phyloP scores from a whole-genome alignment of 2,113 vertebrate species.

The Odontophorus gujanensis region DNA sequence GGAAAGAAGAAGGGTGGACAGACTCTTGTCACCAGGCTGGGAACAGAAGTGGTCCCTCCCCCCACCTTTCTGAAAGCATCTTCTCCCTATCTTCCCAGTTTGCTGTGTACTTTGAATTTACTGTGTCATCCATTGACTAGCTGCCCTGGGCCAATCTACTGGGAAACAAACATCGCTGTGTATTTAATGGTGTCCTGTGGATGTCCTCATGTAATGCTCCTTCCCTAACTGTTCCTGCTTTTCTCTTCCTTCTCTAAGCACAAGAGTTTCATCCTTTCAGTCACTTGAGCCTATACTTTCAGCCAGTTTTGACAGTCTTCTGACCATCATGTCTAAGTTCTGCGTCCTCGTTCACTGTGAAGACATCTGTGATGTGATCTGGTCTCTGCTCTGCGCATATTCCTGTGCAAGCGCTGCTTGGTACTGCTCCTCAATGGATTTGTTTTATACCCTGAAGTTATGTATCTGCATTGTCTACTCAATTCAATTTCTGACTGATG shows the following conservation, averaged over 20 bases:
- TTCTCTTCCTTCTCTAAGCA: not conserved
- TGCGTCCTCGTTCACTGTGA: not conserved
- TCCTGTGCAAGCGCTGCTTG: not conserved
- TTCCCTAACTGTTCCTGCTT: not conserved
- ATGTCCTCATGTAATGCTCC: not conserved
- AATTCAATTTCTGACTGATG: not conserved
- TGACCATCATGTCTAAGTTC: not conserved
- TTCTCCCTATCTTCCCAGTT: not conserved
- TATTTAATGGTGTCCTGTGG: not conserved
- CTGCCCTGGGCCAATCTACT: not conserved
- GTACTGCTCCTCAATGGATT: not conserved
- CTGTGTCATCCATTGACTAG: not conserved
- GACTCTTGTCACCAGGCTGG: not conserved
- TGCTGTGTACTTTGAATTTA: not conserved
- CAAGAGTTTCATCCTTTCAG: not conserved
- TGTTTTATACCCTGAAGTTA: constrained; percentile 7
- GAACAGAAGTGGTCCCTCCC: not conserved
- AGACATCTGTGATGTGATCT: not conserved
- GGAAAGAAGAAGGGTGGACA: not conserved
- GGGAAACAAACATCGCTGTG: not conserved
- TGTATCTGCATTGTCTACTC: not conserved
- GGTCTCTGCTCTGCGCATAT: accelerated
- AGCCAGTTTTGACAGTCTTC: not conserved
- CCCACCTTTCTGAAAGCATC: not conserved
- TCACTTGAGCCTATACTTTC: not conserved